phyloP scores from a whole-genome alignment of 2,113 vertebrate genomes.

The Eubucco bourcierii region DNA sequence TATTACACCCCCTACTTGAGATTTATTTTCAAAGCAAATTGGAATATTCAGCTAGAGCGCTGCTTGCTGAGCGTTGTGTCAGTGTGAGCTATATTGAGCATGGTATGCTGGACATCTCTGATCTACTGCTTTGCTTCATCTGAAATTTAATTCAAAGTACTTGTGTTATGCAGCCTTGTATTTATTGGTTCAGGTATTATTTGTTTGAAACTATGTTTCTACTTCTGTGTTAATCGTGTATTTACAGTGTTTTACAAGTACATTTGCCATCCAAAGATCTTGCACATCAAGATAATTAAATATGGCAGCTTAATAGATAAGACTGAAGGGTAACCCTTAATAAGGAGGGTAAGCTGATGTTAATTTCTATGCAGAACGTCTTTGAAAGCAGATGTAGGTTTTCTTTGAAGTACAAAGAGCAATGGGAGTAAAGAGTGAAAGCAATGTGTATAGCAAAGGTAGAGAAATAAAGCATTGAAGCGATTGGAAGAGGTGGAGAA shows the following conservation, averaged over 20 bases:
- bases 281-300: conserved; percentile 13
- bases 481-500: background rate
- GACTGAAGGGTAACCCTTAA: background rate
- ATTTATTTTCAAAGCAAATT: conserved; percentile 57
- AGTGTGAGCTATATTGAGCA: conserved; percentile 3
- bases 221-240: background rate
- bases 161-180: background rate
- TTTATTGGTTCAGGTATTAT: background rate
- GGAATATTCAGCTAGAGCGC: conserved; percentile 43
- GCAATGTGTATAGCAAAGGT: background rate
- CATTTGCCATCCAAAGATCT: background rate
- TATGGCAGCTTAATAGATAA: background rate
- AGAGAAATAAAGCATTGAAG: background rate
- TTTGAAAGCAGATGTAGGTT: background rate
- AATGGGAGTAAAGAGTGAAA: background rate
- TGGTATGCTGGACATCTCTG: conserved; percentile 30
- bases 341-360: background rate
- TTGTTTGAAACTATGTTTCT: background rate
- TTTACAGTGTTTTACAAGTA: background rate
- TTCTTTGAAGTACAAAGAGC: background rate
- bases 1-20: conserved; percentile 59
- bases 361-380: background rate
- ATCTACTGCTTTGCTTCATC: conserved; percentile 9
- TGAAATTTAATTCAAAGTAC: background rate
- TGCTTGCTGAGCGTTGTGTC: conserved; percentile 34